phyloP scores from a whole-genome alignment of 37 sponge, comb jelly and placozoan genomes.

The Diacarnus erythraeanus region DNA sequence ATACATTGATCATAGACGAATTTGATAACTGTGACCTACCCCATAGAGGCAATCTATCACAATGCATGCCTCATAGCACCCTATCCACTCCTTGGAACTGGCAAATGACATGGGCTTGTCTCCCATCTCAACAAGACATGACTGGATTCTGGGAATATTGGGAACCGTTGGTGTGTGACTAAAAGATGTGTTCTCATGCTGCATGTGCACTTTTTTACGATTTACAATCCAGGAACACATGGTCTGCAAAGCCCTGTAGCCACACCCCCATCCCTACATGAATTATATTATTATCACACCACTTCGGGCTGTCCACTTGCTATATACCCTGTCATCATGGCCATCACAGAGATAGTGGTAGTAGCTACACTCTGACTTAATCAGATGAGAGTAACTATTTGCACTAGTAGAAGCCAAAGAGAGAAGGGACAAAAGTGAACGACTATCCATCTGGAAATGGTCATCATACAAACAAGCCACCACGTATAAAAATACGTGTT shows the following conservation, averaged over 20 bases:
- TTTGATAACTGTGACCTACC: constrained; percentile 15
- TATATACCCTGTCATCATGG: constrained; percentile 64
- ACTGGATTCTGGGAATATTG: constrained; percentile 65
- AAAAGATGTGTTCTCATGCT: background rate
- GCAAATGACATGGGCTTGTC: constrained; percentile 82
- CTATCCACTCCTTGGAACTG: constrained; percentile 90
- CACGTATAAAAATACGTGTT: too few species aligned
- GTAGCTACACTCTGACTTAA: constrained; percentile 53
- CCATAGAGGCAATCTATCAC: constrained; percentile 67
- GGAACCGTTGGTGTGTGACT: constrained; percentile 15
- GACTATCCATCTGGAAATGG: too few species aligned
- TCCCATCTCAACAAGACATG: constrained; percentile 70
- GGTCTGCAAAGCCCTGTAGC: constrained; percentile 92
- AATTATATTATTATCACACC: too few species aligned
- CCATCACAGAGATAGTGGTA: constrained; percentile 85
- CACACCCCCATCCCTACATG: constrained; percentile 90
- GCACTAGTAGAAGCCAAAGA: background rate
- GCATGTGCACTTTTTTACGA: background rate
- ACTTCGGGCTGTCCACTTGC: background rate
- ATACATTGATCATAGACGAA: background rate
- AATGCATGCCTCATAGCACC: constrained; percentile 77
- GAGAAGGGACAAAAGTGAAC: background rate
- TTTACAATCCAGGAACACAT: constrained; percentile 82
- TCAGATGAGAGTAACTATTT: background rate
- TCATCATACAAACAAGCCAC: background rate